Percentiles rank a stretch among this genome's conserved stretches.
Evolutionary conservation across 2,113 vertebrate genomes (phyloP).

Genomic region (Phalacrocorax aristotelis): DNA sequence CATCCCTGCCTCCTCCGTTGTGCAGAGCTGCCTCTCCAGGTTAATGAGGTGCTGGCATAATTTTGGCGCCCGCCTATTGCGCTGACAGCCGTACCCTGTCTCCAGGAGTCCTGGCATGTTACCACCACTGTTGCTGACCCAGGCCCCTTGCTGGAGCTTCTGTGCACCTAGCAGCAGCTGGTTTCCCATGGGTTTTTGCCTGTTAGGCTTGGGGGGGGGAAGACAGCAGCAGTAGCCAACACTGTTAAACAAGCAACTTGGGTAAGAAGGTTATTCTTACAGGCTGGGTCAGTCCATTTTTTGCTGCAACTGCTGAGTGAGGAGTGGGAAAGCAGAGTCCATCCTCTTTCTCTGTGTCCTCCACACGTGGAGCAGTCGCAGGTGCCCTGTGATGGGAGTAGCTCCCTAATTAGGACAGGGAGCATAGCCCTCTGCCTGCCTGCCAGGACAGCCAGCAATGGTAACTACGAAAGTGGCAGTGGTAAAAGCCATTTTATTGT

Average conservation of each 20-base stretch:
- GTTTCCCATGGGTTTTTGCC: not conserved
- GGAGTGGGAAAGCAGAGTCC: not conserved
- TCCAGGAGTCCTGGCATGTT: not conserved
- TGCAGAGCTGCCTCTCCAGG: not conserved
- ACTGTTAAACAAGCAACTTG: not conserved
- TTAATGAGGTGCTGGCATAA: constrained; percentile 10
- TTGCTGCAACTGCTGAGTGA: not conserved
- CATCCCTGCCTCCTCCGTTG: not conserved
- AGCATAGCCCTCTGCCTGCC: not conserved
- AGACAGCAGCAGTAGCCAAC: not conserved
- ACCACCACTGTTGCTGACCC: accelerated
- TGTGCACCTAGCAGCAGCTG: not conserved
- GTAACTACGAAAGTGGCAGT: not conserved
- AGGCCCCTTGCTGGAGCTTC: not conserved
- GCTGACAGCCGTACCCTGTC: not conserved
- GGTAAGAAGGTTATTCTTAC: not conserved
- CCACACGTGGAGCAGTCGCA: not conserved
- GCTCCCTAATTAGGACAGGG: not conserved
- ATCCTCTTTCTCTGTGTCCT: not conserved
- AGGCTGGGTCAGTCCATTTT: not conserved
- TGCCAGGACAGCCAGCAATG: not conserved
- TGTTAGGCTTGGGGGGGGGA: not conserved
- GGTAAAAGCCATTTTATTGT: not conserved
- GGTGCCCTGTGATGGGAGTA: not conserved
- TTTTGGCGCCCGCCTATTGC: not conserved